Evolutionary conservation across 92 coral and sea anemone species (phyloP).

Genomic region (Galaxea fascicularis): DNA sequence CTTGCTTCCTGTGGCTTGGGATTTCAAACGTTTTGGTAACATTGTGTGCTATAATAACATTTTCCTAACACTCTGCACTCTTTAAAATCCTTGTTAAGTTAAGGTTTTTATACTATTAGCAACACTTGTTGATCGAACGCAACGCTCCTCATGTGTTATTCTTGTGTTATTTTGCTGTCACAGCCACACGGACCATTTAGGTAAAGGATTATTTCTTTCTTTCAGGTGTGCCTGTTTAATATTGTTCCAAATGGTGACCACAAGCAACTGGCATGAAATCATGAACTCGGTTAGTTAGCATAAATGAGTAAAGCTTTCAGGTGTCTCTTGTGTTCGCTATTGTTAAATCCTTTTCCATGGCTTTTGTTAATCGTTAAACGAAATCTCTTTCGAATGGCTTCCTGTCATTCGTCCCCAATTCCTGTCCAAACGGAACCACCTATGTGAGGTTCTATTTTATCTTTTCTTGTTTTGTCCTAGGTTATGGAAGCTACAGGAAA

Average conservation of each 20-base stretch:
- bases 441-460: neutral
- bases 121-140: neutral
- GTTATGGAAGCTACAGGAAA: slow-evolving; percentile 68
- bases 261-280: slow-evolving; percentile 95
- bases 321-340: neutral
- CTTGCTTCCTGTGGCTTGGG: slow-evolving; percentile 81
- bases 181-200: no score
- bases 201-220: neutral
- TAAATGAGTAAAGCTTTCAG: neutral
- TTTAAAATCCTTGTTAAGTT: no score
- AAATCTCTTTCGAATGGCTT: neutral
- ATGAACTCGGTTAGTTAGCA: slow-evolving; percentile 82
- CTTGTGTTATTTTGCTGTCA: no score
- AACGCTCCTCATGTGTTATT: no score
- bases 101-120: neutral
- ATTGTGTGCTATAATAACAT: neutral
- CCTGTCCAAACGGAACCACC: neutral
- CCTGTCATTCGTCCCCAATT: no score
- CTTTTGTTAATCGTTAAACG: neutral
- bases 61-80: neutral
- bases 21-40: slow-evolving; percentile 82
- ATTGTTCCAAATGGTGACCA: slow-evolving; percentile 87
- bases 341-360: neutral
- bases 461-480: slow-evolving; percentile 23
- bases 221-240: slow-evolving; percentile 82